phyloP scores from a whole-genome alignment of 2,113 vertebrate species.

The Sakesphorus luctuosus region DNA sequence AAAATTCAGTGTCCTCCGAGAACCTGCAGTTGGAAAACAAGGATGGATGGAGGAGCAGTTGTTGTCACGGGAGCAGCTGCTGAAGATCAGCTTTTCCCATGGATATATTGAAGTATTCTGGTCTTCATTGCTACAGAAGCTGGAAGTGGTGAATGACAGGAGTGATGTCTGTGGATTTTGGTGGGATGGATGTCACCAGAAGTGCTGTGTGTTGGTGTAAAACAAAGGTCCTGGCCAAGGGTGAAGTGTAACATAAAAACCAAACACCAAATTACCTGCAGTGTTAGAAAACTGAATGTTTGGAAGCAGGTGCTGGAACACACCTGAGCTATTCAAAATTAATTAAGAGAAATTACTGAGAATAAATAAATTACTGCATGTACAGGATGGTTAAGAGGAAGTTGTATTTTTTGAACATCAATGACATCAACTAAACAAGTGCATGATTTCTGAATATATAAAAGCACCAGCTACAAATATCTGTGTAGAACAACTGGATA shows the following conservation, averaged over 20 bases:
- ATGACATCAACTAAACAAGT: background rate
- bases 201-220: background rate
- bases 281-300: background rate
- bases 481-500: background rate
- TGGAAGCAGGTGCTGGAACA: background rate
- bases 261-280: background rate
- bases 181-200: fast-evolving
- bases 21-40: background rate
- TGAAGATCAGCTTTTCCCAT: background rate
- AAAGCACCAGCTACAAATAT: background rate
- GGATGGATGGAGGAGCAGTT: background rate
- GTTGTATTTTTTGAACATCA: background rate
- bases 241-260: background rate
- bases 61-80: background rate
- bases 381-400: background rate
- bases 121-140: background rate
- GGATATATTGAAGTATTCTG: background rate
- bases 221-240: background rate
- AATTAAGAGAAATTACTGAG: background rate
- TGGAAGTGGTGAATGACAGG: background rate
- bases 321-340: background rate
- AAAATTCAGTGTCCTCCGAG: background rate
- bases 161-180: background rate
- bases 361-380: background rate
- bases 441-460: background rate